These are phyloP conservation scores for Erpornis zantholeuca DNA, from an alignment of 2,113 vertebrate genomes.

Conservation along the genomic window DNA sequence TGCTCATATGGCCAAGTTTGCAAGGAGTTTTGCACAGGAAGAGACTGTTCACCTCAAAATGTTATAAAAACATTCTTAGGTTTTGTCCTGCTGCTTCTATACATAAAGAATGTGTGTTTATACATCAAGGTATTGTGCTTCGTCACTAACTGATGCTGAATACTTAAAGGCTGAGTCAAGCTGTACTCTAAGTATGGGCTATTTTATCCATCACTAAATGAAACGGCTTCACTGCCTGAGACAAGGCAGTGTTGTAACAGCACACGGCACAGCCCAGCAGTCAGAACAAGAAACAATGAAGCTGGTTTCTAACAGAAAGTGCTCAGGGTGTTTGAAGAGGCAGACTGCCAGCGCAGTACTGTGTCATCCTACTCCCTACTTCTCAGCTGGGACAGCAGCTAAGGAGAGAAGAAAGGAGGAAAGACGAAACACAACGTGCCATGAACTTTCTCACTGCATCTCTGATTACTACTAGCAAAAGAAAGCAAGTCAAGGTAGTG, in stretches of 20 bases:
- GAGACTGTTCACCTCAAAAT: neutral
- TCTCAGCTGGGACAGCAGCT: constrained; percentile 15
- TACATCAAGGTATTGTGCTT: neutral
- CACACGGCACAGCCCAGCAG: neutral
- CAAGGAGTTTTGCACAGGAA: neutral
- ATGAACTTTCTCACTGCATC: neutral
- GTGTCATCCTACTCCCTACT: constrained; percentile 27
- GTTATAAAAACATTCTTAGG: neutral
- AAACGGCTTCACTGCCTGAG: neutral
- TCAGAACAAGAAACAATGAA: neutral
- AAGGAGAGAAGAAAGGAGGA: neutral
- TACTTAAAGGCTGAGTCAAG: constrained; percentile 29
- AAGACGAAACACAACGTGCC: neutral
- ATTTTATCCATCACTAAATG: neutral
- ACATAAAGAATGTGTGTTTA: neutral
- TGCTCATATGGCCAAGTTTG: neutral
- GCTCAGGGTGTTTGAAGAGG: constrained; percentile 19
- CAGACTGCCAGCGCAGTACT: neutral
- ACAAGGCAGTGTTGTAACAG: constrained; percentile 4
- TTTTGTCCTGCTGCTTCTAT: neutral
- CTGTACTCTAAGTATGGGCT: neutral
- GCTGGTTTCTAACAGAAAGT: constrained; percentile 25
- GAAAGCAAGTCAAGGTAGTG: neutral
- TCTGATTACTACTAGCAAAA: neutral
- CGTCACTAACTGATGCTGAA: neutral